A percentile compares a stretch with the other conserved stretches of the same genome.
phyloP scores from a whole-genome alignment of 1,140 invertebrate genomes.

The Hylyphantes graminicola region DNA sequence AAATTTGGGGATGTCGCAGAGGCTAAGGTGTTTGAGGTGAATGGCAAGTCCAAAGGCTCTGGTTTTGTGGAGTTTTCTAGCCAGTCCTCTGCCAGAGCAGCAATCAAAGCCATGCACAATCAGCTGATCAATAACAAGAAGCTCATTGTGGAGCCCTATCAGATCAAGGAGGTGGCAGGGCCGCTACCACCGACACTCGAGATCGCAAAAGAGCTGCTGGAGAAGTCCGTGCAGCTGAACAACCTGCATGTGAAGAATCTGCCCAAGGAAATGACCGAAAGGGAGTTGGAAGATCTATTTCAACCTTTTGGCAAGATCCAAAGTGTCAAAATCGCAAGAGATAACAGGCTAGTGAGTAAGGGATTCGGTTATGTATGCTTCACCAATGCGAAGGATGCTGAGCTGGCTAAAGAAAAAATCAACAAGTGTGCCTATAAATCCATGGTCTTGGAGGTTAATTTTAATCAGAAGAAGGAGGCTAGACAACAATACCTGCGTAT shows the following conservation, averaged over 20 bases:
- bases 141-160: constrained; percentile 15
- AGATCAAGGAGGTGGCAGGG: not conserved
- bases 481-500: constrained; percentile 5
- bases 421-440: not conserved
- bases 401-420: not conserved
- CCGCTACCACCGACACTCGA: not conserved
- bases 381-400: constrained; percentile 6
- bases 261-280: not conserved
- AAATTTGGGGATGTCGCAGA: constrained; percentile 7
- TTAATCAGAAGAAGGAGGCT: constrained; percentile 13
- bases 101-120: constrained; percentile 2
- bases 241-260: constrained; percentile 37
- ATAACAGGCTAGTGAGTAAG: constrained; percentile 7
- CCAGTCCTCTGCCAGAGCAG: constrained; percentile 1
- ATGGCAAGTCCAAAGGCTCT: constrained; percentile 45
- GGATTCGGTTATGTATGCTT: constrained; percentile 34
- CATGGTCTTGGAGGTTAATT: constrained; percentile 9
- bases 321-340: constrained; percentile 2
- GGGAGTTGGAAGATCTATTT: constrained; percentile 18
- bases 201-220: not conserved
- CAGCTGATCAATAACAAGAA: not conserved
- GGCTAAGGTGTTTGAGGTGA: not conserved
- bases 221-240: not conserved
- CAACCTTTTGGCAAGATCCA: not conserved
- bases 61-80: constrained; percentile 15